Evolutionary conservation across 2,113 vertebrate genomes (phyloP), one percentile per base, ranked within the genome.

Genomic region (Epinephelus lanceolatus): DNA sequence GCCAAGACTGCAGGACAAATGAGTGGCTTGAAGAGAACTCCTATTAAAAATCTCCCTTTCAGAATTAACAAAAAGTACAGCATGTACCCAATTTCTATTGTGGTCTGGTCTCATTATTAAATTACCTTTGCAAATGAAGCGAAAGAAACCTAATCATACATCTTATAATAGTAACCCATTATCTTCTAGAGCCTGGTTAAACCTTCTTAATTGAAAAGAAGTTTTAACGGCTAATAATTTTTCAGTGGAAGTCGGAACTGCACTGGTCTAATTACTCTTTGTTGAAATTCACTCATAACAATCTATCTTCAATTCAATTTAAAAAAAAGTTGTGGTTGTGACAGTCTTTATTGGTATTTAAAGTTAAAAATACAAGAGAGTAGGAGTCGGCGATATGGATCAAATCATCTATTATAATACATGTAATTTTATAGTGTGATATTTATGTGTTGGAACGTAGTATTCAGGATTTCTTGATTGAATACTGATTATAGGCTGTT

Each of bases 141-240:
- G 57, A 84, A 85, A 87, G 70, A 84, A 88, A 79, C 62, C 71
- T 81, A 83, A 82, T 87, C 71, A 85, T 62, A 68, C 69, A 87
- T 82, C 78, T 76, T 61, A 67, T 85, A 81, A 89, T 87, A 86
- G 80, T 79, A 86, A 86, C 78, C 71, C 78, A 87, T 88, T 90
- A 86, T 87, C 76, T 74, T 83, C 27, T 12, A 25, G 15, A 81
- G 42, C 19, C 25, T 65, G 68, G 78, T 74, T 62, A 71, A 84
- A 88, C 30, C 12, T 62, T 75, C 21, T 71, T 66, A 73, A 85
- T 56, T 75, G 49, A 87, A 88, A 80, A 67, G 52, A 60, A 52
- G 23, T 63, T 80, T 75, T 52, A 76, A 51, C 60, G 67, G 51
- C 71, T 78, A 70, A 77, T 72, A 13, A 53, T 66, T 56, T 91